phyloP scores from a whole-genome alignment of 1,140 invertebrate species.

The Agraylea sexmaculata region DNA sequence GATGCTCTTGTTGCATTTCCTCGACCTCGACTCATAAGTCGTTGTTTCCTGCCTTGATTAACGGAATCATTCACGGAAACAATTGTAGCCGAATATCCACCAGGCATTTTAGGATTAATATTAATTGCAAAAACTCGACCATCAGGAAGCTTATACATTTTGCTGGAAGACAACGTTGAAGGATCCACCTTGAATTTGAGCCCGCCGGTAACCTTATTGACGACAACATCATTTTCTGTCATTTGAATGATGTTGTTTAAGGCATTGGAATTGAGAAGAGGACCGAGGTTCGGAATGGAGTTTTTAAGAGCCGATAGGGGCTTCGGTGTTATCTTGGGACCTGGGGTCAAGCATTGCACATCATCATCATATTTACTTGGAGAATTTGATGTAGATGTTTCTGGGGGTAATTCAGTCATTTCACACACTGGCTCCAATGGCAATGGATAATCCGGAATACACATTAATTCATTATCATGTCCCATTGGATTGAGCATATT shows the following conservation, averaged over 20 bases:
- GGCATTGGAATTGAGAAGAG: slow-evolving; percentile 8
- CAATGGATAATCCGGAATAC: slow-evolving; percentile 37
- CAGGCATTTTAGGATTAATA: slow-evolving; percentile 35
- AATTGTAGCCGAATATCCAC: slow-evolving; percentile 39
- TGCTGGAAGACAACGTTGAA: slow-evolving; percentile 36
- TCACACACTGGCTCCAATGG: slow-evolving; percentile 35
- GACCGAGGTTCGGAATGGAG: slow-evolving; percentile 16
- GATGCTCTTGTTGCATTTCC: slow-evolving; percentile 28
- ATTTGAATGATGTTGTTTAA: slow-evolving; percentile 35
- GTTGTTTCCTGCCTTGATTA: slow-evolving; percentile 18
- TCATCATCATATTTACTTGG: slow-evolving; percentile 32
- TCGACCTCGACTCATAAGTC: slow-evolving; percentile 12
- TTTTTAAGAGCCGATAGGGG: slow-evolving; percentile 19
- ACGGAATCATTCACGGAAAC: slow-evolving; percentile 30
- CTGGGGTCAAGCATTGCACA: slow-evolving; percentile 35
- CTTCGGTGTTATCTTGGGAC: slow-evolving; percentile 4
- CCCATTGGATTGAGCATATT: slow-evolving; percentile 20
- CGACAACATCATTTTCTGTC: slow-evolving; percentile 38
- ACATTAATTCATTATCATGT: slow-evolving; percentile 33
- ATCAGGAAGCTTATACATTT: slow-evolving; percentile 39
- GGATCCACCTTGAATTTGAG: slow-evolving; percentile 39
- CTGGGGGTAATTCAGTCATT: slow-evolving; percentile 21
- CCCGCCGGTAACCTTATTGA: slow-evolving; percentile 33
- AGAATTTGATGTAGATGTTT: too few relatives aligned
- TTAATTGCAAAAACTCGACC: slow-evolving; percentile 39